Percentiles rank a stretch among this genome's conserved stretches.
Evolutionary conservation across 2,888 invertebrate species (phyloP).

Genomic region (Eustalomyia histrio): DNA sequence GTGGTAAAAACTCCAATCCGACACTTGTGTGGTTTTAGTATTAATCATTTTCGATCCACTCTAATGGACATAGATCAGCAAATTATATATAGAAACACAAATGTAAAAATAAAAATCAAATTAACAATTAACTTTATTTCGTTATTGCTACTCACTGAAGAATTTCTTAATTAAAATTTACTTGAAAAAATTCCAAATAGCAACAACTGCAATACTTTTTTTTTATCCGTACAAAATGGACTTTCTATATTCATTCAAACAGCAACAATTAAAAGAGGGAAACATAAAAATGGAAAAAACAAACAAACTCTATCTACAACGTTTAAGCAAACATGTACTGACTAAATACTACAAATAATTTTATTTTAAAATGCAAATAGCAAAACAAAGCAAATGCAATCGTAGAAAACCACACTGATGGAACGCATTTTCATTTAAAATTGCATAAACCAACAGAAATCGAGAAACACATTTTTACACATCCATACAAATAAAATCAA

Average conservation of each 20-base stretch:
- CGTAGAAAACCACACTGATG: conserved; percentile 53
- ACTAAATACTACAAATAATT: conserved; percentile 34
- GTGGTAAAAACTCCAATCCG: too few species aligned
- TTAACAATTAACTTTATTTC: conserved; percentile 45
- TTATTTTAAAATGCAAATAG: conserved; percentile 57
- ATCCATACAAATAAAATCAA: conserved; percentile 19
- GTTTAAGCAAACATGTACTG: too few species aligned
- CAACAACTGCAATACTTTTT: neutral
- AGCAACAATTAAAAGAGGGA: too few species aligned
- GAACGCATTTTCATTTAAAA: conserved; percentile 45
- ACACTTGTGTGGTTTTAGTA: too few species aligned
- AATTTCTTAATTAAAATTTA: conserved; percentile 63
- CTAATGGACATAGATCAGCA: too few species aligned
- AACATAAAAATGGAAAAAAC: too few species aligned
- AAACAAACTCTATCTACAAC: too few species aligned
- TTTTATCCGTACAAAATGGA: conserved; percentile 39
- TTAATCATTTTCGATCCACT: too few species aligned
- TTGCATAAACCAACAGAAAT: neutral
- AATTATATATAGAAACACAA: too few species aligned
- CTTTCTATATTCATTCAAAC: conserved; percentile 29
- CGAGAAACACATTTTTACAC: neutral
- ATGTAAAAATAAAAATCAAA: conserved; percentile 23
- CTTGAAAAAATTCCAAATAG: conserved; percentile 16
- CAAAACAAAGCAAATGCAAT: conserved; percentile 46
- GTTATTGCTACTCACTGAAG: conserved; percentile 23